Base-by-base conservation (phyloP, 92 coral and sea anemone genomes). In the Zoanthus solanderi region DNA sequence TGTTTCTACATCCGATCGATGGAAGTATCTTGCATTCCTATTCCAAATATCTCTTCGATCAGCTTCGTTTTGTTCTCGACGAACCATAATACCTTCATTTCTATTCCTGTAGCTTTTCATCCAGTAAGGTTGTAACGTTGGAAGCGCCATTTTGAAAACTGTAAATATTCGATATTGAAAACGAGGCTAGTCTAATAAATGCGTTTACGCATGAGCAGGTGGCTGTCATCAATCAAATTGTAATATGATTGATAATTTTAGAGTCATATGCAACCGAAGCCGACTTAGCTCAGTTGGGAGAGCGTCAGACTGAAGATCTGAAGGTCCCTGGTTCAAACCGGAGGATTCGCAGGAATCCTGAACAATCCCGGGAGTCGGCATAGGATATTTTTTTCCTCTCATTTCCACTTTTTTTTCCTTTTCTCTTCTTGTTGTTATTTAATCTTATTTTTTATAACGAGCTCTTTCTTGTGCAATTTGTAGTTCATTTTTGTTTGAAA, bases 281-380 rank as follows among this genome's bases (percentile, higher is more conserved):
- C 98, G 98, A 93, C 94, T 95, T 96, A 96, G 98, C 98, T 96
- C 98, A 96, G 98, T 96, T 96, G 98, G 98, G 98, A 96, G 98
- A 96, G 98, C 98, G 98, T 94, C 98, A 96, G 98, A 94, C 98
- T 96, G 98, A 96, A 96, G 98, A 96, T 96, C 98, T 96, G 98
- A 96, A 96, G 98, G 98, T 96, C 98, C 98, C 98, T 96, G 98
- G 98, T 96, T 96, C 98, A 96, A 96, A 75, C 98, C 98, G 98
- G 98, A 95, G 98, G 84, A 91, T 57, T 93, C 96, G 94, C 89
- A 92, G 92, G 96, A 89, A 84, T 91, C 80, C 98, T 95, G 98
- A 93, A 95, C 72, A 95, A 83, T 94, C 98, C 98, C 98, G 98
- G 98, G 98, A 92, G 92, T 94, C 98, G 98, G 98, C 98, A 94